phyloP scores from a whole-genome alignment of 1,140 invertebrate genomes.

The Idris sp. region DNA sequence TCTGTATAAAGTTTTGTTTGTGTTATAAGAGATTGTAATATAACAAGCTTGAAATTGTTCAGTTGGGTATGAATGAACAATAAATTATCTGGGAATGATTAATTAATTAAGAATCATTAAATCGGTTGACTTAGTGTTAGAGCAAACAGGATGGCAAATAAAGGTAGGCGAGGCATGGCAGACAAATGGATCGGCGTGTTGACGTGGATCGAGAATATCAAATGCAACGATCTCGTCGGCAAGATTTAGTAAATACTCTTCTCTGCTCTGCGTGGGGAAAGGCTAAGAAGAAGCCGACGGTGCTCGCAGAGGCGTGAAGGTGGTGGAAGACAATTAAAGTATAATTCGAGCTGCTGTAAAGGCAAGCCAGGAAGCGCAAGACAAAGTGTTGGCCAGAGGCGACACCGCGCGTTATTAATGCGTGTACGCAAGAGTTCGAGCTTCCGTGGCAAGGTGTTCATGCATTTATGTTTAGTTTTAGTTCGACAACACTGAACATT shows the following conservation, averaged over 20 bases:
- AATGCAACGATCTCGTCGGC: slow-evolving; percentile 21
- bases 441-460: slow-evolving; percentile 70
- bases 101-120: slow-evolving; percentile 12
- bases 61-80: slow-evolving; percentile 5
- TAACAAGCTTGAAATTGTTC: no score
- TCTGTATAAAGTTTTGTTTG: no score
- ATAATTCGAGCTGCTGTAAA: slow-evolving; percentile 69
- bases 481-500: no score
- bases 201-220: slow-evolving; percentile 45
- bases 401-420: slow-evolving; percentile 78
- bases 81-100: slow-evolving; percentile 12
- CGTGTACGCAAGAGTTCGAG: slow-evolving; percentile 74
- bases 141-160: slow-evolving; percentile 7
- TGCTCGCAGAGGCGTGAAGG: slow-evolving; percentile 62
- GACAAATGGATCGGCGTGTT: slow-evolving; percentile 24
- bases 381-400: slow-evolving; percentile 77
- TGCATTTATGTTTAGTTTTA: no score
- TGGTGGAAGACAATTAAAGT: slow-evolving; percentile 71
- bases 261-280: slow-evolving; percentile 13
- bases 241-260: slow-evolving; percentile 57
- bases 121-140: background rate
- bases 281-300: slow-evolving; percentile 45
- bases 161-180: background rate
- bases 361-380: slow-evolving; percentile 67
- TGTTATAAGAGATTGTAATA: no score